Base-by-base conservation (phyloP, 2,797 vertebrate genomes). In the Phrynocephalus vlangalii region DNA sequence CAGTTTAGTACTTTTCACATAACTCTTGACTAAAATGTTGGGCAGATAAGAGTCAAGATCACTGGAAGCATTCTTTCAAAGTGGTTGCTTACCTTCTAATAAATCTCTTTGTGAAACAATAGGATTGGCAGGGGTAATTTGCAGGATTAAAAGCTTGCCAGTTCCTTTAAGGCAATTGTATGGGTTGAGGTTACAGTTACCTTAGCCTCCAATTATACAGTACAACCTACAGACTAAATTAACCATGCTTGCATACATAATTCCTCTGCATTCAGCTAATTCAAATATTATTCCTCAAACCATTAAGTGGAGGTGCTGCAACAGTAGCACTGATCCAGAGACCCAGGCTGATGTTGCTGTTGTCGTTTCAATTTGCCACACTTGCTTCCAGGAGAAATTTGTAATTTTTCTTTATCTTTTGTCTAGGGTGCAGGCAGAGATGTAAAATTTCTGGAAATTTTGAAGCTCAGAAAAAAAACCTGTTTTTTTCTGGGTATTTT, bases 221-320 rank as follows among this genome's bases (percentile, higher is more conserved):
- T 60, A 52, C 66, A 85, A 60, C 26, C 48, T 76, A 38, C 28
- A 75, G 79, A 88, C 60, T 3, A 20, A 85, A 82, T 13, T 70
- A 26, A 92, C 92, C 92, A 94, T 92, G 93, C 93, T 92, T 90
- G 92, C 87, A 82, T 89, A 92, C 67, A 33, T 70, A 83, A 83
- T 71, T 71, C 44, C 72, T 52, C 4, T 18, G 33, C 28, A 15
- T 76, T 87, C 60, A 83, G 52, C 4, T 83, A 83, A 79, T 20
- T 30, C 44, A 63, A 52, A 68, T 77, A 82, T 33, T 76, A 76
- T 82, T 60, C 30, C 20, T 68, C 15, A 67, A 33, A 50, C 77
- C 63, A 77, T 75, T 68, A 20, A 28, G 26, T 13, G 82, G 33
- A 77, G 70, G 63, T 56, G 44, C 22, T 63, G 50, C 48, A 77